Base-by-base conservation (phyloP, 2,797 vertebrate genomes). In the Gymnodraco acuticeps region DNA sequence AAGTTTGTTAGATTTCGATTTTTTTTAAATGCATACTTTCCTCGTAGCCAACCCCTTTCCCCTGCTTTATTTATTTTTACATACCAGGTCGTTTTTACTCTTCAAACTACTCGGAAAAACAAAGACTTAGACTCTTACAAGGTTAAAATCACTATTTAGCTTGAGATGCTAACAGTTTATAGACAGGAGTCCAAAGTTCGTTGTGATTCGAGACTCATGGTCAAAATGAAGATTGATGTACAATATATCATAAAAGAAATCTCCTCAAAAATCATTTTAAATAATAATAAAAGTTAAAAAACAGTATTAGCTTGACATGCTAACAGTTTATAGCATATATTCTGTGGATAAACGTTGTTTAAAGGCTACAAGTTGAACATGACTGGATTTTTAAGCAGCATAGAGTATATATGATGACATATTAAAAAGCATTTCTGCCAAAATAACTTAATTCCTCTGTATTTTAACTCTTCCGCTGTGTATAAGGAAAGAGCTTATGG, bases 381-480 rank as follows among this genome's bases (percentile, higher is more conserved):
- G 5, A 19, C n/a, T 59, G 19, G 7, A 55, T 59, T 56, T 2
- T 42, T 23, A 53, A 68, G 38, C 48, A 65, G 31, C 12, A 38
- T 7, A 38, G 6, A 38, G 1, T 38, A 46, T 46, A 46, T 46
- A 46, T 46, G 43, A 20, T 1, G 46, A n/a, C 16, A 33, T 1
- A 51, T 76, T 59, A 20, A 46, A 19, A 19, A 6, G 16, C 16
- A 15, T 43, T 46, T 55, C 13, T 42, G 14, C 51, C 42, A 4
- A 42, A 60, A 10, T n/a, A 31, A 46, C n/a, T 68, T 67, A 1
- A 70, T 19, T 73, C 15, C 53, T 70, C 38, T 41, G 10, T 14
- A 13, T 54, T 52, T 59, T 10, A 10, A 16, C 10, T 66, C 16
- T 41, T 56, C 13, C 33, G 8, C 33, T 38, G 8, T 38, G 33